phyloP scores from a whole-genome alignment of 1,140 invertebrate genomes.

The Psilanteris sp. region DNA sequence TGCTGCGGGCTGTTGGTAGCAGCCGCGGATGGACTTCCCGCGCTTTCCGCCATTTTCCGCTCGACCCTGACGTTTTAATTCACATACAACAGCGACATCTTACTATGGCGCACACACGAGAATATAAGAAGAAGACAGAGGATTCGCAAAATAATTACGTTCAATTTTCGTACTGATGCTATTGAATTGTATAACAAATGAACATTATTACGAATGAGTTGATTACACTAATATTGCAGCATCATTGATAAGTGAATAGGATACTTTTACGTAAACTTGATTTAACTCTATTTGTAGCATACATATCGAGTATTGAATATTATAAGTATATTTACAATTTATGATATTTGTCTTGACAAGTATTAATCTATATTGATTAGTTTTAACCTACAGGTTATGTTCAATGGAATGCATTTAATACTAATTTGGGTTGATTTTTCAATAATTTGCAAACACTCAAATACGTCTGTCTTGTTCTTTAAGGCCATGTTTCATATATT shows the following conservation, averaged over 20 bases:
- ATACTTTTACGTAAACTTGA: constrained; percentile 6
- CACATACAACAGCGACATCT: constrained; percentile 42
- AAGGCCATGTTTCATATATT: constrained; percentile 34
- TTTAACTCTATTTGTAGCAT: constrained; percentile 10
- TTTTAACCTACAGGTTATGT: constrained; percentile 19
- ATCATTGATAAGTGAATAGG: not conserved
- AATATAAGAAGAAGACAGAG: constrained; percentile 33
- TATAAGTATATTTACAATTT: constrained; percentile 37
- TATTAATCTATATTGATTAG: constrained; percentile 52
- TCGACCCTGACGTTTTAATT: constrained; percentile 31
- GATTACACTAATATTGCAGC: constrained; percentile 15
- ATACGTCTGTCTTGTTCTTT: constrained; percentile 34
- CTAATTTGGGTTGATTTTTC: constrained; percentile 18
- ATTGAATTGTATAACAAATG: no score
- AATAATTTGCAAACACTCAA: constrained; percentile 7
- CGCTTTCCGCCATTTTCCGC: constrained; percentile 76
- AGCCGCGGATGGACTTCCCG: constrained; percentile 72
- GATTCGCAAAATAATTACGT: not conserved
- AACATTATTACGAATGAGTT: no score
- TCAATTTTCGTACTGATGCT: no score
- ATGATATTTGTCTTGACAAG: constrained; percentile 13
- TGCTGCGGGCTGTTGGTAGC: constrained; percentile 63
- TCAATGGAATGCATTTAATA: constrained; percentile 9
- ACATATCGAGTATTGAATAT: constrained; percentile 24
- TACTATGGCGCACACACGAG: not conserved